Evolutionary conservation across 2,888 invertebrate genomes (phyloP).

Genomic region (Tetragonula carbonaria): DNA sequence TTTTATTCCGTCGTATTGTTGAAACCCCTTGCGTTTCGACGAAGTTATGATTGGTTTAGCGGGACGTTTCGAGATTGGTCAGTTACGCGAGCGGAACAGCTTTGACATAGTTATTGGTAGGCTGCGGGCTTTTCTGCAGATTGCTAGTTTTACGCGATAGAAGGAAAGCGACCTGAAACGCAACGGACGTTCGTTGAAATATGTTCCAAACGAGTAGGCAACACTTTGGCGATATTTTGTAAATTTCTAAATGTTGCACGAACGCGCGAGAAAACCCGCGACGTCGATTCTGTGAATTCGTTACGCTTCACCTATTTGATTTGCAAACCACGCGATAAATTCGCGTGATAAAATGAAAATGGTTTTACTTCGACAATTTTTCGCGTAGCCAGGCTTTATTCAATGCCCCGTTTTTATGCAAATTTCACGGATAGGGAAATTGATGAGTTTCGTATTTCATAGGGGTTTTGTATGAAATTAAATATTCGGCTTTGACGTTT

Average conservation of each 20-base stretch:
- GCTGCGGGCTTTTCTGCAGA: too few relatives aligned
- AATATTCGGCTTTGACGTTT: neutral
- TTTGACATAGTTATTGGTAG: too few relatives aligned
- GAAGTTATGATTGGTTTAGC: neutral
- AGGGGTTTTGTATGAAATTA: neutral
- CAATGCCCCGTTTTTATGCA: neutral
- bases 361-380: neutral
- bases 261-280: too few relatives aligned
- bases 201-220: too few relatives aligned
- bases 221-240: too few relatives aligned
- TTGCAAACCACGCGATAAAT: neutral
- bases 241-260: too few relatives aligned
- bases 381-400: neutral
- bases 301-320: neutral
- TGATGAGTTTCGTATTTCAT: neutral
- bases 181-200: too few relatives aligned
- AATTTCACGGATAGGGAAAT: neutral
- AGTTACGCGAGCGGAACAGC: neutral
- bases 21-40: slow-evolving; percentile 10
- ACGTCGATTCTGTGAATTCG: neutral
- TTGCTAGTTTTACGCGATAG: neutral
- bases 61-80: neutral
- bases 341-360: neutral
- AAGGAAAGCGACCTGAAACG: too few relatives aligned
- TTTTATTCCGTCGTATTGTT: neutral